phyloP scores from a whole-genome alignment of 2,113 vertebrate genomes.

The Sarotherodon lohbergeri region DNA sequence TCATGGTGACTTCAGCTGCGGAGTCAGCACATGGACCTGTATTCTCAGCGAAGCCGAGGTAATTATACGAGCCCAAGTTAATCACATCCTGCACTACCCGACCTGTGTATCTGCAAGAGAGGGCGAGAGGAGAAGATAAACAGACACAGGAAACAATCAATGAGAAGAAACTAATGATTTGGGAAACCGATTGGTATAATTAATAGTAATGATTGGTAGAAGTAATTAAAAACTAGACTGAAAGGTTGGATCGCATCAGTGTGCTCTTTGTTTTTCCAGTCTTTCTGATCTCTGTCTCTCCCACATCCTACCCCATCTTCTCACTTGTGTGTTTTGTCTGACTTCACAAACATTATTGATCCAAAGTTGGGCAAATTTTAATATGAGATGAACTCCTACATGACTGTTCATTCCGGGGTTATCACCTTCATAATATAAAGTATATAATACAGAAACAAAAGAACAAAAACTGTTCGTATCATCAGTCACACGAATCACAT shows the following conservation, averaged over 20 bases:
- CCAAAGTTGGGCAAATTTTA: rapidly evolving
- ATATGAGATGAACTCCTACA: neutral
- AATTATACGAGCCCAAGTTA: constrained; percentile 98
- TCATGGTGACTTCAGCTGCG: constrained; percentile 73
- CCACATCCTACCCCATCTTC: neutral
- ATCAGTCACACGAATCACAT: neutral
- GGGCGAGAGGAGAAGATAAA: neutral
- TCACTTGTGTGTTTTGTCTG: neutral
- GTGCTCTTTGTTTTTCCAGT: neutral
- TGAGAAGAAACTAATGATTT: neutral
- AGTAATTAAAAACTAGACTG: neutral
- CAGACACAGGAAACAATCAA: neutral
- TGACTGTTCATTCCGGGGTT: neutral
- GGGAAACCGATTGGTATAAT: neutral
- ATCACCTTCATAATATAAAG: neutral
- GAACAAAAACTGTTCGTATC: neutral
- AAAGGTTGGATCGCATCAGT: neutral
- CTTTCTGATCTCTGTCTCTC: neutral
- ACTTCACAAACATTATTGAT: neutral
- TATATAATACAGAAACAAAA: neutral
- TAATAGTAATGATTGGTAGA: neutral
- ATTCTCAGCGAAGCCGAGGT: constrained; percentile 91
- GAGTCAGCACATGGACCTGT: constrained; percentile 79
- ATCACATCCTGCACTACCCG: constrained; percentile 83
- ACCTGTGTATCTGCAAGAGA: constrained; percentile 79